phyloP scores from a whole-genome alignment of 1,140 invertebrate genomes.

The Sitophilus oryzae region DNA sequence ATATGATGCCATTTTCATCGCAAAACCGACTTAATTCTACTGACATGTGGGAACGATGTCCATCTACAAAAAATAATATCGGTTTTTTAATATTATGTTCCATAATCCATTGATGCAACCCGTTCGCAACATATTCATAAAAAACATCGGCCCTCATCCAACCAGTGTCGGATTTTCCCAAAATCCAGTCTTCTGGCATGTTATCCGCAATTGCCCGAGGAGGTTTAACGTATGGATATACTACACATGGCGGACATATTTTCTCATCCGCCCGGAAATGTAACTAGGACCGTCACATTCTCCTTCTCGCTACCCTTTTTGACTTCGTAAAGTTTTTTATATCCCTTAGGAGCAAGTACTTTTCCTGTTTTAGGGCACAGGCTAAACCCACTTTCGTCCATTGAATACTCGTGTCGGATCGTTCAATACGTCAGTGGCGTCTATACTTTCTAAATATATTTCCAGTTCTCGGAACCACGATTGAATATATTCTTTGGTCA shows the following conservation, averaged over 20 bases:
- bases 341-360: background rate
- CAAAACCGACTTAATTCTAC: slow-evolving; percentile 41
- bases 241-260: too few species aligned
- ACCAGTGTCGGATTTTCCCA: slow-evolving; percentile 39
- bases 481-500: slow-evolving; percentile 1
- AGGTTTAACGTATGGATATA: too few species aligned
- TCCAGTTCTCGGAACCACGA: background rate
- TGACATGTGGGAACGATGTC: slow-evolving; percentile 41
- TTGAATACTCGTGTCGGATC: background rate
- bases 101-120: slow-evolving; percentile 35
- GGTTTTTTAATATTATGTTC: slow-evolving; percentile 37
- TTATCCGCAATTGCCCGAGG: slow-evolving; percentile 24
- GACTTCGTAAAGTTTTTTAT: background rate
- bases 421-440: background rate
- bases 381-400: background rate
- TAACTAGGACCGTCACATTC: too few species aligned
- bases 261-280: too few species aligned
- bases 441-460: background rate
- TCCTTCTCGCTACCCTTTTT: background rate
- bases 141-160: slow-evolving; percentile 42
- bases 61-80: slow-evolving; percentile 42
- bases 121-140: slow-evolving; percentile 41
- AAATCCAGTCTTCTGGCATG: slow-evolving; percentile 34
- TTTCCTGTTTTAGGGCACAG: slow-evolving; percentile 2
- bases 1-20: slow-evolving; percentile 37